Evolutionary conservation across 1,140 invertebrate species (phyloP).

Genomic region (Trinorchestia longiramus): DNA sequence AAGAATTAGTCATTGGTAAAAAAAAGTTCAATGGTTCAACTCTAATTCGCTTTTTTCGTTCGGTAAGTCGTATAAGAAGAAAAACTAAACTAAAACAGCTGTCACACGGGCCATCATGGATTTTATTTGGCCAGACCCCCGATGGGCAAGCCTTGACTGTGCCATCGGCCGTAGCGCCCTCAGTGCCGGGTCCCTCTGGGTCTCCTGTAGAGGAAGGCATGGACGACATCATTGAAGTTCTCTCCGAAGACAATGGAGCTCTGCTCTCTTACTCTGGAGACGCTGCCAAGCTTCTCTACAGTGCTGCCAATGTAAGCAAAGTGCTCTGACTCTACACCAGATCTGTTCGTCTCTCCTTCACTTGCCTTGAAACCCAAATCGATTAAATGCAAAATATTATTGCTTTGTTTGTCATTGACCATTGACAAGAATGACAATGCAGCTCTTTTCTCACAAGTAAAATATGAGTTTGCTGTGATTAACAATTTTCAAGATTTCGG

Average conservation of each 20-base stretch:
- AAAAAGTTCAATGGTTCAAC: neutral
- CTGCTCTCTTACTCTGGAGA: constrained; percentile 28
- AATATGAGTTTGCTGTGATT: neutral
- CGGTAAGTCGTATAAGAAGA: neutral
- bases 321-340: neutral
- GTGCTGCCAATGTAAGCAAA: constrained; percentile 32
- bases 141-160: neutral
- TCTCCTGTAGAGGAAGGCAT: constrained; percentile 47
- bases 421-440: neutral
- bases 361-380: neutral
- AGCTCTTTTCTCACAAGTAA: neutral
- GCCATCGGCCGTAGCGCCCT: neutral
- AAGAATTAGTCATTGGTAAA: neutral
- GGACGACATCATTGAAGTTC: constrained; percentile 39
- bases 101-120: neutral
- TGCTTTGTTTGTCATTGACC: neutral
- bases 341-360: neutral
- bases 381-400: neutral
- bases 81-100: neutral
- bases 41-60: neutral
- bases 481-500: neutral
- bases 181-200: neutral
- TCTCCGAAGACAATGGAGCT: constrained; percentile 43
- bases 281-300: constrained; percentile 41
- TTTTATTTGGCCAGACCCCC: constrained; percentile 26